Evolutionary conservation across 2,888 invertebrate genomes (phyloP), one percentile per base, ranked within the genome.

Genomic region (Drosophila phalerata): DNA sequence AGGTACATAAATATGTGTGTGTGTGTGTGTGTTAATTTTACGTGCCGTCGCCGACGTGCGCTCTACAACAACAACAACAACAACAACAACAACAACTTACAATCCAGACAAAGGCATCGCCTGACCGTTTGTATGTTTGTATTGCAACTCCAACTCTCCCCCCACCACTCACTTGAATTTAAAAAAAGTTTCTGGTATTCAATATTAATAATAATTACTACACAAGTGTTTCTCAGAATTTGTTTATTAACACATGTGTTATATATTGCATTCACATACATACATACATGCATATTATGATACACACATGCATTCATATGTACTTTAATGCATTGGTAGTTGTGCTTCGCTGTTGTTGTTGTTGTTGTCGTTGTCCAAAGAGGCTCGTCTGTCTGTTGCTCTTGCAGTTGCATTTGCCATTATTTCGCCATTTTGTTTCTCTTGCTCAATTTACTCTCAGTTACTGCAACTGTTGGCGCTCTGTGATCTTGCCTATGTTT

Each of bases 11-110:
- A 25, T 25, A 25, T 25, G 32, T n/a, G 28, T n/a, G n/a, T n/a
- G n/a, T n/a, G 19, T 43, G 32, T 48, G 32, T 37, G 30, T 49
- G 45, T 37, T 32, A 55, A 45, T 32, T 45, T 79, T 67, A 74
- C 75, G 79, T 76, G 75, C 79, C 55, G 61, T 47, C 43, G 45
- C 57, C 61, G 61, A 58, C 74, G 74, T 74, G 34, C 69, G 61
- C 74, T 40, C 30, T 65, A 22, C 32, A 34, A 11, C 17, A 43
- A 40, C 38, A 30, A 34, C 37, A 51, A 30, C 60, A 34, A 47
- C 30, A 32, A 32, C 37, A 30, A 34, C 37, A 51, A 30, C 60
- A 34, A 47, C 30, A 32, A 32, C 37, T 11, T 3, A 19, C 6
- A 43, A 19, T 13, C 37, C 48, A 42, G 49, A 37, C 34, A 43